phyloP scores from a whole-genome alignment of 2,888 invertebrate species.

The Cephonodes hylas region DNA sequence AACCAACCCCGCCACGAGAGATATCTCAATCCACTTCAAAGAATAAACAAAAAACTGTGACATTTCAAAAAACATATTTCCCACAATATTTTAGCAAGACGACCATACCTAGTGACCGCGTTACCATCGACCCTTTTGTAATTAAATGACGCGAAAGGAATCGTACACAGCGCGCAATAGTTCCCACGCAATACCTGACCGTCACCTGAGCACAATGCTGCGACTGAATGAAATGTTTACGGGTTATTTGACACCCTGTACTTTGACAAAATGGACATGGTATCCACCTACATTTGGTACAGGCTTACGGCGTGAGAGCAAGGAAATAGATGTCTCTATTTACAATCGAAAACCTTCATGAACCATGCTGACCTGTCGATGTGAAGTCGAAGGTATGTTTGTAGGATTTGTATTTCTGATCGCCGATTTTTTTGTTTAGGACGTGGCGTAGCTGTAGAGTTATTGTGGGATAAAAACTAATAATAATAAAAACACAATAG shows the following conservation, averaged over 20 bases:
- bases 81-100: not conserved
- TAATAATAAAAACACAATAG: no score
- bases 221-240: slow-evolving; percentile 31
- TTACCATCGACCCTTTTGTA: not conserved
- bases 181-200: slow-evolving; percentile 27
- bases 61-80: not conserved
- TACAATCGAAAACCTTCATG: no score
- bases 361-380: no score
- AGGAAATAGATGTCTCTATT: no score
- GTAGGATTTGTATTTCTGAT: no score
- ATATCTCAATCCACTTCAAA: not conserved
- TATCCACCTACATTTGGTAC: not conserved
- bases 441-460: no score
- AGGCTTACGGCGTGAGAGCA: not conserved
- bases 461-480: no score
- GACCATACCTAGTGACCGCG: not conserved
- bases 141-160: slow-evolving; percentile 24
- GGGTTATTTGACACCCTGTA: slow-evolving; percentile 23
- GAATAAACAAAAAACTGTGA: not conserved
- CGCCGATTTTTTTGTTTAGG: no score
- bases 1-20: no score
- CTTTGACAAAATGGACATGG: not conserved
- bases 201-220: slow-evolving; percentile 23
- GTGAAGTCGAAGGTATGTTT: no score
- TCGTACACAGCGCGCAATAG: not conserved